phyloP scores from a whole-genome alignment of 2,888 invertebrate species.

The Odontothrips loti region DNA sequence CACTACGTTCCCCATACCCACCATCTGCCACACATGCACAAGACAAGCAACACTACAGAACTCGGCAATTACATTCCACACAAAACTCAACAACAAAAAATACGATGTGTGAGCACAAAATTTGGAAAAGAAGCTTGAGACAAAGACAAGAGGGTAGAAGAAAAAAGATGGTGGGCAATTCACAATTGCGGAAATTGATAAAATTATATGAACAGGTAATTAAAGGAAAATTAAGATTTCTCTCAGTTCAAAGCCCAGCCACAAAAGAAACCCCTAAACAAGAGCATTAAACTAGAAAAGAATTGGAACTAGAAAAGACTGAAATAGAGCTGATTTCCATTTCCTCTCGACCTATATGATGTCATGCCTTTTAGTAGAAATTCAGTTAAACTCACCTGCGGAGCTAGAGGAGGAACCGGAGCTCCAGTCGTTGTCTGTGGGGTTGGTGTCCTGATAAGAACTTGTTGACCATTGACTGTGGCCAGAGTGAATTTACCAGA shows the following conservation, averaged over 20 bases:
- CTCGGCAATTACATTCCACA: not conserved
- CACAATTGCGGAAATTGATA: too few relatives aligned
- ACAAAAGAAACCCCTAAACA: not conserved
- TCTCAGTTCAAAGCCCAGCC: not conserved
- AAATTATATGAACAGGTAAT: not conserved
- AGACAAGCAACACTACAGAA: constrained; percentile 11
- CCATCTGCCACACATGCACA: constrained; percentile 24
- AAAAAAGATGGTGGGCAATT: not conserved
- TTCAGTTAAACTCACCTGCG: not conserved
- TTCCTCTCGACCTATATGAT: not conserved
- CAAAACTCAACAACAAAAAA: not conserved
- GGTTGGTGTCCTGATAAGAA: constrained; percentile 66
- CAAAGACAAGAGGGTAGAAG: not conserved
- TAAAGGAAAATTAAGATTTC: not conserved
- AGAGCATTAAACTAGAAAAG: not conserved
- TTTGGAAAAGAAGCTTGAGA: not conserved
- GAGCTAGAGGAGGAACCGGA: not conserved
- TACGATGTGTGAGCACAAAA: not conserved
- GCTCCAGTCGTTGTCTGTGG: constrained; percentile 45
- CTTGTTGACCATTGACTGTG: constrained; percentile 80
- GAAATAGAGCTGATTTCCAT: not conserved
- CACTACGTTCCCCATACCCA: constrained; percentile 16
- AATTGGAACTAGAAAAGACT: not conserved
- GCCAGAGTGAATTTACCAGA: constrained; percentile 79
- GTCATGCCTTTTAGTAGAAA: too few relatives aligned